Evolutionary conservation across 2,113 vertebrate species (phyloP).

Genomic region (Anguilla rostrata): DNA sequence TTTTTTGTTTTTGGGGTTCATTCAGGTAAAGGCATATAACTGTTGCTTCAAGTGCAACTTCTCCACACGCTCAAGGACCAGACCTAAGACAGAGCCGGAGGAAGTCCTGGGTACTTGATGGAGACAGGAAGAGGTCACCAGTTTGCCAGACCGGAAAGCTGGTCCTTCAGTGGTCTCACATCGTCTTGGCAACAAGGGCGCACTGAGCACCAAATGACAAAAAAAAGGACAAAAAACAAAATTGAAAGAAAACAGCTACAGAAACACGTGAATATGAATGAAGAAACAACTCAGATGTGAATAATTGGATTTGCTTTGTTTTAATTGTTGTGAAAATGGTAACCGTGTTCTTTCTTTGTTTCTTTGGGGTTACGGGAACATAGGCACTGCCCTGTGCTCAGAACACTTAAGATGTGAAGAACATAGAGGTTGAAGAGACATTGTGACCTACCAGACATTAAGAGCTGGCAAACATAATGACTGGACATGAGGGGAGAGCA

Average conservation of each 20-base stretch:
- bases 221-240: background rate
- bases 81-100: background rate
- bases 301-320: background rate
- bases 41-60: background rate
- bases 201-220: background rate
- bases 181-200: background rate
- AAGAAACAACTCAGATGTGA: background rate
- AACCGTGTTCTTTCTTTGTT: background rate
- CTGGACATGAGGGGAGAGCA: background rate
- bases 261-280: background rate
- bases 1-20: conserved; percentile 27
- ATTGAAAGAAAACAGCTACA: background rate
- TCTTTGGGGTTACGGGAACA: background rate
- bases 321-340: background rate
- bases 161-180: background rate
- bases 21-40: conserved; percentile 32
- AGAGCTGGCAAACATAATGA: background rate
- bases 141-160: background rate
- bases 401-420: background rate
- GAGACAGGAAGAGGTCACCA: background rate
- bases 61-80: background rate
- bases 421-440: background rate
- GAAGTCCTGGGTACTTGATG: background rate
- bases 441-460: background rate
- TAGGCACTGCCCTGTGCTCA: background rate